Evolutionary conservation across 1,140 invertebrate genomes (phyloP), one percentile per base, ranked within the genome.

Genomic region (Trichoplusia ni): DNA sequence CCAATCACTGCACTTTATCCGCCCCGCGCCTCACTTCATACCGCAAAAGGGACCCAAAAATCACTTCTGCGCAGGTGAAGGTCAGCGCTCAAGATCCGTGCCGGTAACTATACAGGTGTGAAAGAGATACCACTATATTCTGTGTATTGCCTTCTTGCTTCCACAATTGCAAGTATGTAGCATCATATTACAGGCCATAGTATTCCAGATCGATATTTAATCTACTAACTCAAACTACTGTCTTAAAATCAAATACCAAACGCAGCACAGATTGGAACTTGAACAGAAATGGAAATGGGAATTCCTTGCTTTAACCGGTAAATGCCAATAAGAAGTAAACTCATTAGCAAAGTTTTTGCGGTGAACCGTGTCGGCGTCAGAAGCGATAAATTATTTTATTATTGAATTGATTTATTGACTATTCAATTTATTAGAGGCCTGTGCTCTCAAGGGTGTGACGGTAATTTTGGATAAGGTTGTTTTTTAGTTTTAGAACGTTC

Each of bases 251-350:
- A 4, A 1, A 0, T 29, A 18, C 11, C 44, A 29, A 29, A 46
- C 42, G 16, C 5, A 47, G 14, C 14, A 49, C 18, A 2, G 11
- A 4, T 14, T 29, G 13, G 11, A 49, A 18, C 14, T 29, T 29
- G 13, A 29, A 59, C 13, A 62, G 33, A 71, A 64, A 67, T 67
- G 67, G 53, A 67, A 71, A 67, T 58, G 23, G 35, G 21, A 60
- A 35, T 64, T 67, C 58, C 35, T 44, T 59, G 25, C 37, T 56
- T 16, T 44, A 64, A 61, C 54, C 29, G 7, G 58, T 59, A 63
- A 70, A 66, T 53, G 67, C 61, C 67, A 73, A 73, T 73, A 67
- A 66, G 67, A 73, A 69, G 63, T 67, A 67, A 73, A 73, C 64
- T 73, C 67, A 69, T 73, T 73, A 69, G 71, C 25, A 7, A 65